Percentiles rank a stretch among this genome's conserved stretches.
Conservation (phyloP, 2,888 invertebrate genomes). For the Nemotelus nigrinus region DNA sequence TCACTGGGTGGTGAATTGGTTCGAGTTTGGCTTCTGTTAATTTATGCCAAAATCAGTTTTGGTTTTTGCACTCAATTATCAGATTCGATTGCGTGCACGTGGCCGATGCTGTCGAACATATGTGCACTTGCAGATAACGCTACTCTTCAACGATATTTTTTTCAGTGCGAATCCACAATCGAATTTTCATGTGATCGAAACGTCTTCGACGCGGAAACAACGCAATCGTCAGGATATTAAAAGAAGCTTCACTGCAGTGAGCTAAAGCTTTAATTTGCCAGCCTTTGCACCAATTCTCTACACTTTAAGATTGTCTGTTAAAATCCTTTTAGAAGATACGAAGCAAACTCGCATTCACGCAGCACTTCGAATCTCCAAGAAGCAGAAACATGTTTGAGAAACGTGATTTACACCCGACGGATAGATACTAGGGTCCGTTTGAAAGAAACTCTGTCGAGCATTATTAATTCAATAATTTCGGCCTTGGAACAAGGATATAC, state of each 20-base stretch:
- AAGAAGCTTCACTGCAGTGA: too few species aligned
- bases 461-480: constrained; percentile 46
- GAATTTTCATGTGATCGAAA: too few species aligned
- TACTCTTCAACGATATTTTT: background rate
- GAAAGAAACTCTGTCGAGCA: constrained; percentile 40
- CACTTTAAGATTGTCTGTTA: background rate
- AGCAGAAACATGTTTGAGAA: constrained; percentile 6
- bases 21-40: constrained; percentile 52
- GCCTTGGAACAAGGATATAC: background rate
- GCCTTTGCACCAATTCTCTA: background rate
- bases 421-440: constrained; percentile 4
- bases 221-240: too few species aligned
- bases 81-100: constrained; percentile 54
- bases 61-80: constrained; percentile 56
- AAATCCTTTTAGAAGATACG: background rate
- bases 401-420: constrained; percentile 25
- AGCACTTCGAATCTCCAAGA: background rate
- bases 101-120: constrained; percentile 42
- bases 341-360: background rate
- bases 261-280: background rate
- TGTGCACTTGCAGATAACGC: constrained; percentile 27
- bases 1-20: constrained; percentile 53
- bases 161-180: background rate
- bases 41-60: constrained; percentile 55
- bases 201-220: too few species aligned